Conservation (phyloP, 2,888 invertebrate genomes). For the Xylophagus ater region DNA sequence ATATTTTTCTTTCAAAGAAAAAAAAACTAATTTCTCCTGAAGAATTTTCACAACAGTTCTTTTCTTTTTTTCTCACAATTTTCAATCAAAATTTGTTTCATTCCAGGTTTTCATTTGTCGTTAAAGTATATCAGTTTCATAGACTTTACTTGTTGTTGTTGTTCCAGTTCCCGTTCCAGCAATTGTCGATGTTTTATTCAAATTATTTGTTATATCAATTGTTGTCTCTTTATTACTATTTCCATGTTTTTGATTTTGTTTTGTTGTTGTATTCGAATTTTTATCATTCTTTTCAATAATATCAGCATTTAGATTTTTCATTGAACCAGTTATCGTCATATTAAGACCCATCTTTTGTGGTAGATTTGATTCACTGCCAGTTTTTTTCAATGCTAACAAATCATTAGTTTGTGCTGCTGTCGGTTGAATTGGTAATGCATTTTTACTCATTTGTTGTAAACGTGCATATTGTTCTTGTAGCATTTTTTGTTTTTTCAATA, state of each 20-base stretch:
- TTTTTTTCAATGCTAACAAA: conserved; percentile 57
- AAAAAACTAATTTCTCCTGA: too few species aligned
- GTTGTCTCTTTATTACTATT: too few species aligned
- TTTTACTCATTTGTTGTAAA: conserved; percentile 75
- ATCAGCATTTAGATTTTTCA: conserved; percentile 27
- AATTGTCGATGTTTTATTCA: too few species aligned
- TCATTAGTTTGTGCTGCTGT: conserved; percentile 41
- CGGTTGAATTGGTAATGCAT: conserved; percentile 54
- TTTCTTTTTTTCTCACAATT: not conserved
- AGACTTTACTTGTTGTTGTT: conserved; percentile 67
- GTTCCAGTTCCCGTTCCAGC: conserved; percentile 12
- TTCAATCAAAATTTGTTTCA: conserved; percentile 33
- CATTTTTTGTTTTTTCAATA: conserved; percentile 75
- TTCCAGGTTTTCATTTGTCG: conserved; percentile 39
- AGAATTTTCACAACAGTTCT: too few species aligned
- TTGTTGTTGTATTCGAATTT: conserved; percentile 23
- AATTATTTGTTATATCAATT: conserved; percentile 16
- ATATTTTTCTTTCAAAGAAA: too few species aligned
- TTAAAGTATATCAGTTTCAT: conserved; percentile 92
- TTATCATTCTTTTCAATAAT: conserved; percentile 24
- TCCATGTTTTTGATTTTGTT: too few species aligned
- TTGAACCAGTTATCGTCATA: conserved; percentile 33
- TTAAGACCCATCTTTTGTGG: conserved; percentile 72
- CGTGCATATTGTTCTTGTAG: conserved; percentile 86
- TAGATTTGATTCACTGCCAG: conserved; percentile 79